Conservation (phyloP, 2,797 vertebrate genomes). For the Podarcis lilfordi region DNA sequence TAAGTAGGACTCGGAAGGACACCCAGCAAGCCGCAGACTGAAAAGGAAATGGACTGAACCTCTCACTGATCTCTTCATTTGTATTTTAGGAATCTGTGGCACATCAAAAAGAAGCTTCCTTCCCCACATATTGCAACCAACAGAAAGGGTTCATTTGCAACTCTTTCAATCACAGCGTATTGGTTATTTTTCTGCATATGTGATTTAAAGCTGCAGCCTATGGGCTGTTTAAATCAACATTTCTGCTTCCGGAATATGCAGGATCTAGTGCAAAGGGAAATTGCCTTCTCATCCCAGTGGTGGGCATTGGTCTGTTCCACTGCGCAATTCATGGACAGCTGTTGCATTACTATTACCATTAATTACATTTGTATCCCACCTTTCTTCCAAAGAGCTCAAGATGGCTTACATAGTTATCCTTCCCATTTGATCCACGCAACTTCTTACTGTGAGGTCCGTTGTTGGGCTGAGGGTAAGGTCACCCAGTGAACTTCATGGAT, state of each 20-base stretch:
- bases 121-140: constrained; percentile 17
- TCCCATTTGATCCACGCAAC: too few species aligned
- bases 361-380: too few species aligned
- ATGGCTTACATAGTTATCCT: too few species aligned
- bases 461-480: too few species aligned
- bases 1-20: constrained; percentile 36
- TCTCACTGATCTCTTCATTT: constrained; percentile 27
- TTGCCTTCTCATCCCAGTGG: too few species aligned
- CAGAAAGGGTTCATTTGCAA: constrained; percentile 1
- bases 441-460: too few species aligned
- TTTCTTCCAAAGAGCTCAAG: too few species aligned
- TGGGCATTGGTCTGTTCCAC: background rate
- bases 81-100: constrained; percentile 4
- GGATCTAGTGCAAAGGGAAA: background rate
- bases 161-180: background rate
- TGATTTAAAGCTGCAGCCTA: background rate
- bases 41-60: constrained; percentile 32
- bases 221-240: background rate
- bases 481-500: too few species aligned
- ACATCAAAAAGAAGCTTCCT: constrained; percentile 25
- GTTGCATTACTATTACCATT: background rate
- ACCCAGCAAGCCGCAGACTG: constrained; percentile 16
- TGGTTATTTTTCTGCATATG: background rate
- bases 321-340: background rate
- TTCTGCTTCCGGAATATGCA: too few species aligned